Percentiles rank a stretch among this genome's conserved stretches.
Evolutionary conservation across 2,888 invertebrate genomes (phyloP).

Genomic region (Chloroclystis v-ata): DNA sequence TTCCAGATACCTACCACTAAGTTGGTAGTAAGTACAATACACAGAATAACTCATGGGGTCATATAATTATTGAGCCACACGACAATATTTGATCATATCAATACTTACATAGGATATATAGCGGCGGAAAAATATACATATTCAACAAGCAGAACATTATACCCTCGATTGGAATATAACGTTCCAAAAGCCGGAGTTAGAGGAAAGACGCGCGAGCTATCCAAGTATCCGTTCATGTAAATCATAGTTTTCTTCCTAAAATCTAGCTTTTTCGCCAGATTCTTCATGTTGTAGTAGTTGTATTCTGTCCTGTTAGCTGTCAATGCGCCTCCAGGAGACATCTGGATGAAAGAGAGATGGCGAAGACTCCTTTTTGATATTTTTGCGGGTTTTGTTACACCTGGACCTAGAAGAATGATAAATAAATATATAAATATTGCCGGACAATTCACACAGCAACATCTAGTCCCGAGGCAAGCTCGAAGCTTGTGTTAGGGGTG

Average conservation of each 20-base stretch:
- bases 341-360: constrained; percentile 11
- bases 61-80: too few species aligned
- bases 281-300: constrained; percentile 4
- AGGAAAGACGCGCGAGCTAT: background rate
- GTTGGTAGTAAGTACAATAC: too few species aligned
- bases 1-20: too few species aligned
- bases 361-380: constrained; percentile 17
- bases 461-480: too few species aligned
- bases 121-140: background rate
- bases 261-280: background rate
- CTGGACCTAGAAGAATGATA: constrained; percentile 17
- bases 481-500: too few species aligned
- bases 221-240: constrained; percentile 1
- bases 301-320: constrained; percentile 27
- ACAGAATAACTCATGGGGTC: too few species aligned
- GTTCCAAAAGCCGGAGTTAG: constrained; percentile 1
- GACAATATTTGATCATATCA: background rate
- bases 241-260: background rate
- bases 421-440: background rate
- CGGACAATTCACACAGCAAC: too few species aligned
- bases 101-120: background rate
- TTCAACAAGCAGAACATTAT: background rate
- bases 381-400: constrained; percentile 18
- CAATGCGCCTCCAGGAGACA: constrained; percentile 11
- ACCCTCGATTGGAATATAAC: background rate